Percentiles rank a stretch among this genome's conserved stretches.
phyloP scores from a whole-genome alignment of 2,888 invertebrate genomes.

The Drosophila fulvimacula region DNA sequence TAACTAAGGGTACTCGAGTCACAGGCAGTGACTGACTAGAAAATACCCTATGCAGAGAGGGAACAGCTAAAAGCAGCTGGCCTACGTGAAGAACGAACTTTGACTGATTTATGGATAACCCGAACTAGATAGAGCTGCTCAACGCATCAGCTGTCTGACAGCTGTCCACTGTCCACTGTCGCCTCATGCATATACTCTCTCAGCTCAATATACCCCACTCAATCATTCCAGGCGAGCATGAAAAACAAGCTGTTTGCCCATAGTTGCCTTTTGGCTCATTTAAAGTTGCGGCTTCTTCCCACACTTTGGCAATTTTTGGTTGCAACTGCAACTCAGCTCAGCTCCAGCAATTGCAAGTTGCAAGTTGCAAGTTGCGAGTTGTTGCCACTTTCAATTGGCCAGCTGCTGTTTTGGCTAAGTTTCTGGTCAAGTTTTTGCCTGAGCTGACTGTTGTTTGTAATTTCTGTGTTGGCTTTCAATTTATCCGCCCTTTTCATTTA shows the following conservation, averaged over 20 bases:
- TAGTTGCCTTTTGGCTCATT: slow-evolving; percentile 26
- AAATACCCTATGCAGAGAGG: not conserved
- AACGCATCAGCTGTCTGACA: not conserved
- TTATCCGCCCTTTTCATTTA: slow-evolving; percentile 35
- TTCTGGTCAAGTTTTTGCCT: slow-evolving; percentile 10
- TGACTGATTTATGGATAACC: not conserved
- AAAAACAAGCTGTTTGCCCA: slow-evolving; percentile 1
- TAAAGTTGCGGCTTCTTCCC: slow-evolving; percentile 29
- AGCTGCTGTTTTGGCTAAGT: slow-evolving; percentile 21
- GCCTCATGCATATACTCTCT: not conserved
- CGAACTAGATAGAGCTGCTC: not conserved
- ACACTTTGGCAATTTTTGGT: slow-evolving; percentile 24
- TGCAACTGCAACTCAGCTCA: slow-evolving; percentile 13
- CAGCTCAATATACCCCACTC: not conserved
- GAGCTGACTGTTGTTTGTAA: slow-evolving; percentile 30
- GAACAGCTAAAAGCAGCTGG: no score
- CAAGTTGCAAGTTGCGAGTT: slow-evolving; percentile 25
- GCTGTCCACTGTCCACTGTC: not conserved
- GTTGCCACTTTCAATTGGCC: slow-evolving; percentile 41
- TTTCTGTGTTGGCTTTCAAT: slow-evolving; percentile 39
- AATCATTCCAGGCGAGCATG: not conserved
- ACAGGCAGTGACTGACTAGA: not conserved
- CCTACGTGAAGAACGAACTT: no score
- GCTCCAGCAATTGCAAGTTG: slow-evolving; percentile 17
- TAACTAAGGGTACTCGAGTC: not conserved